Evolutionary conservation across 2,888 invertebrate species (phyloP), one percentile per base, ranked within the genome.

Genomic region (Oxytorus armatus): DNA sequence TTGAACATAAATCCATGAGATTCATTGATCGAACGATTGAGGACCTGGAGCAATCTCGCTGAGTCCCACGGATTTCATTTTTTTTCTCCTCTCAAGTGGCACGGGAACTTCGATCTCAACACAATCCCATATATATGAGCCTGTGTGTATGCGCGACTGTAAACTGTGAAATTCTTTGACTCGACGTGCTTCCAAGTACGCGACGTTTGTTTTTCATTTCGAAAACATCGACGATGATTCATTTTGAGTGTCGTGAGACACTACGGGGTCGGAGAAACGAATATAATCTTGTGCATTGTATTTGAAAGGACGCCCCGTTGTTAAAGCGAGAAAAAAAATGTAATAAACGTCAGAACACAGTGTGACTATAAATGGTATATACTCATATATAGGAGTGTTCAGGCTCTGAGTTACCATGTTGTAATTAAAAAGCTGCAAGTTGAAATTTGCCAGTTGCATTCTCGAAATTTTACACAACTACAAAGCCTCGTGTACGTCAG

Each of bases 211-310:
- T 63, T 49, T 55, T 72, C 18, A 57, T 11, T 66, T 39, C 14
- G 44, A 55, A 49, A 8, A 59, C 33, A 25, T 63, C 47, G 49
- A 14, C 49, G 74, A 70, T 79, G 79, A 75, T 65, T 79, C 70
- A 79, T 51, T 68, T 42, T 1, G 47, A 63, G 29, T 65, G 55
- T 55, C 70, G 77, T 70, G 47, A 69, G 76, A 63, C 61, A 44
- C 49, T 23, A 59, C 11, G 3, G 7, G 23, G 8, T 61, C 10
- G 21, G 10, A 42, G 14, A 23, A 42, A 25, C 36, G 2, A 39
- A 36, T 36, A 36, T 36, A 36, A 36, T 36, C 8, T 29, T n/a
- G n/a, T n/a, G n/a, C 29, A 29, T 36, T 36, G 10, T 36, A 3
- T 8, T 7, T 10, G 36, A 8, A 4, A 36, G 36, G 10, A 10